These are phyloP conservation scores for Anthonomus grandis DNA, from an alignment of 1,140 invertebrate genomes.

Conservation along the genomic window DNA sequence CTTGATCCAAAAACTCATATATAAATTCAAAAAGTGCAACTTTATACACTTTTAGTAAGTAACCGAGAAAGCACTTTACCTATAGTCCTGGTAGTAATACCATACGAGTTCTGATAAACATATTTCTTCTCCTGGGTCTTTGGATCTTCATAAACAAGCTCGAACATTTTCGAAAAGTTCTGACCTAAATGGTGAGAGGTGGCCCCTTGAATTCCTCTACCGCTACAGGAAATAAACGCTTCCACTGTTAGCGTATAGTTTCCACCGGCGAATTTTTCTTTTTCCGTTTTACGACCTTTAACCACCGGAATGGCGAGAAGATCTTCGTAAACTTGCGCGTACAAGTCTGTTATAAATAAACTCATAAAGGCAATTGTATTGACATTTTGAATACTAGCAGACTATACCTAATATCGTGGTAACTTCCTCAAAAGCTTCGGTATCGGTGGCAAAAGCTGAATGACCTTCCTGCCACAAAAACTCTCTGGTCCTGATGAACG, in stretches of 20 bases:
- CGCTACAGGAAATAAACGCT: constrained; percentile 91
- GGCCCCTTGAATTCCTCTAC: constrained; percentile 92
- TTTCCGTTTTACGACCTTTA: constrained; percentile 94
- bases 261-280: constrained; percentile 99
- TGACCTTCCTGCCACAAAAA: constrained; percentile 99
- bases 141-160: constrained; percentile 92
- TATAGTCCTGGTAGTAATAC: constrained; percentile 93
- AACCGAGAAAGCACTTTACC: constrained; percentile 51
- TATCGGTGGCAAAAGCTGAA: constrained; percentile 80
- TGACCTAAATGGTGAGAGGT: constrained; percentile 98
- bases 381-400: not conserved
- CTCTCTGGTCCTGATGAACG: constrained; percentile 95
- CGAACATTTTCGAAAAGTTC: constrained; percentile 99
- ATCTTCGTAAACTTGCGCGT: constrained; percentile 86
- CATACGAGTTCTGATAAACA: constrained; percentile 98
- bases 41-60: too few relatives aligned
- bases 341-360: constrained; percentile 63
- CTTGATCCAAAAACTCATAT: too few relatives aligned
- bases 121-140: constrained; percentile 85
- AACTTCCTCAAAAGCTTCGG: constrained; percentile 90
- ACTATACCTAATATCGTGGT: constrained; percentile 62
- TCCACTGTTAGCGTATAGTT: constrained; percentile 98
- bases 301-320: constrained; percentile 94
- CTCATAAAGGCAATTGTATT: not conserved
- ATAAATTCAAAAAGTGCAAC: too few relatives aligned